A percentile compares a stretch with the other conserved stretches of the same genome.
These are phyloP conservation scores for Leucoraja ocellata DNA, from an alignment of 2,797 vertebrate species.

Conservation along the genomic window DNA sequence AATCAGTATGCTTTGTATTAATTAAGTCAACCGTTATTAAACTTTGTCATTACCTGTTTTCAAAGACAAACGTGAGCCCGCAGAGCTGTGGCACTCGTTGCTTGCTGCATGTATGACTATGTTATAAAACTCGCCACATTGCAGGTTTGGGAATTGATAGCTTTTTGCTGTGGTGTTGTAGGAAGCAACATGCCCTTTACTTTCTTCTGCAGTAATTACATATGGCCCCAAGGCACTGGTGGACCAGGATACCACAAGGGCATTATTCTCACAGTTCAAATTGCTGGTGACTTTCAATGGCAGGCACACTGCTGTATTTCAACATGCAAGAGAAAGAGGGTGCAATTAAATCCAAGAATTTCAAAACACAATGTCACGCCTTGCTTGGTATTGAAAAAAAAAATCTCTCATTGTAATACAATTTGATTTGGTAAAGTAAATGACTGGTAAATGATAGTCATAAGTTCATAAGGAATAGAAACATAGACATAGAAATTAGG, in stretches of 20 bases:
- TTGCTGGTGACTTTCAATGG: background rate
- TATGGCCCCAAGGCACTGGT: slow-evolving; percentile 49
- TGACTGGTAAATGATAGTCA: background rate
- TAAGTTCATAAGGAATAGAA: too few relatives aligned
- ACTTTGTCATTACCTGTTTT: slow-evolving; percentile 56
- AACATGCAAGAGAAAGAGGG: slow-evolving; percentile 6
- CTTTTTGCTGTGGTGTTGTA: slow-evolving; percentile 47
- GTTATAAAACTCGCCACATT: slow-evolving; percentile 58
- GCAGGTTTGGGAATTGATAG: slow-evolving; percentile 55
- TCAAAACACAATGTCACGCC: background rate
- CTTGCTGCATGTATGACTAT: slow-evolving; percentile 55
- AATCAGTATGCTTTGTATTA: background rate
- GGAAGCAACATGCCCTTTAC: slow-evolving; percentile 42
- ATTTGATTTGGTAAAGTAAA: background rate
- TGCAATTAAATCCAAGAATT: background rate
- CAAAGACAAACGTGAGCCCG: slow-evolving; percentile 48
- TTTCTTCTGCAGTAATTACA: slow-evolving; percentile 48
- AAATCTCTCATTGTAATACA: background rate
- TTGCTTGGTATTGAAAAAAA: background rate
- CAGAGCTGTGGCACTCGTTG: slow-evolving; percentile 58
- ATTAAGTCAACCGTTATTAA: background rate
- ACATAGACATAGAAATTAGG: too few relatives aligned
- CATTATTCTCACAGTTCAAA: slow-evolving; percentile 9
- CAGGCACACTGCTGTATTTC: background rate
- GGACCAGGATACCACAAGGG: slow-evolving; percentile 51